Conservation (phyloP, 2,113 vertebrate species). For the Corythaeola cristata region DNA sequence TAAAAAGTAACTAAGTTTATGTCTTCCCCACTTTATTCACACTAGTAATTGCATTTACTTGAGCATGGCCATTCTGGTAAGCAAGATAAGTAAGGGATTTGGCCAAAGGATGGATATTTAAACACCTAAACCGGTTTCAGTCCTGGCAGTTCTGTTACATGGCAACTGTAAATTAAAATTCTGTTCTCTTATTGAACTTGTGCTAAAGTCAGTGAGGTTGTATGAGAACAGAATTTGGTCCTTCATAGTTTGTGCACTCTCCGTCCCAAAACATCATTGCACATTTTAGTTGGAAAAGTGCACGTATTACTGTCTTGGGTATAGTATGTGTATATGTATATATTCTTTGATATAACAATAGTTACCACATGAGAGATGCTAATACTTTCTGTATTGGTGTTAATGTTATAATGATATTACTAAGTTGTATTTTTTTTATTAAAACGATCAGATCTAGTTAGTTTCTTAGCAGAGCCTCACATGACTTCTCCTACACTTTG, state of each 20-base stretch:
- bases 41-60: background rate
- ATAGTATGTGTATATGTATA: no score
- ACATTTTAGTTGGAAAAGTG: background rate
- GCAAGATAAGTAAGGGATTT: background rate
- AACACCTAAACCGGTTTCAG: background rate
- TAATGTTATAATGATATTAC: background rate
- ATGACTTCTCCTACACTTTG: background rate
- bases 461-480: background rate
- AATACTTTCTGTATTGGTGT: background rate
- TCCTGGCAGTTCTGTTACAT: background rate
- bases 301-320: background rate
- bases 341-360: background rate
- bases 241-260: background rate
- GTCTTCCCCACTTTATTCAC: background rate
- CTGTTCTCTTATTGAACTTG: background rate
- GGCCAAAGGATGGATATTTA: background rate
- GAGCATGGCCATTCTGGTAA: background rate
- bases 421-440: background rate
- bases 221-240: background rate
- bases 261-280: background rate
- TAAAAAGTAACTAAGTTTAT: background rate
- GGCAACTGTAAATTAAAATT: background rate
- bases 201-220: background rate
- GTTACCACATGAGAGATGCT: background rate
- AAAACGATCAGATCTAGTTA: background rate